Percentiles rank a stretch among this genome's conserved stretches.
These are phyloP conservation scores for Sipha flava DNA, from an alignment of 1,140 invertebrate genomes.

Conservation along the genomic window DNA sequence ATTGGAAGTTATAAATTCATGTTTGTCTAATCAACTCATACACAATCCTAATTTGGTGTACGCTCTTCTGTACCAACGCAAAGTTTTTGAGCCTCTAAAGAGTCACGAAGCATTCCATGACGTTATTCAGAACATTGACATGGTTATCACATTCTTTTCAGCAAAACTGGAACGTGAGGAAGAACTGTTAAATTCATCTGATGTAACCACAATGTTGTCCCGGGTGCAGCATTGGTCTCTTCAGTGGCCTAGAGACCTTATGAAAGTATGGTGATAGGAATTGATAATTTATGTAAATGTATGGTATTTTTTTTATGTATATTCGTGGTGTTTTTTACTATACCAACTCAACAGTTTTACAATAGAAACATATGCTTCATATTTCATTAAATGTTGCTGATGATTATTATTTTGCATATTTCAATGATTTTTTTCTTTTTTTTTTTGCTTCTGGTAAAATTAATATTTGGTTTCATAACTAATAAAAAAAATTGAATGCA, in stretches of 20 bases:
- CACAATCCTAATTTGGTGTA: conserved; percentile 94
- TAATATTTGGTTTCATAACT: no score
- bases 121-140: conserved; percentile 92
- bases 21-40: conserved; percentile 73
- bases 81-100: conserved; percentile 80
- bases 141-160: conserved; percentile 82
- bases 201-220: conserved; percentile 74
- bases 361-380: no score
- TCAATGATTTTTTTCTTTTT: no score
- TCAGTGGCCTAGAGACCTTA: conserved; percentile 82
- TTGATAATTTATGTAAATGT: no score
- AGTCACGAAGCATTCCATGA: conserved; percentile 87
- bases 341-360: no score
- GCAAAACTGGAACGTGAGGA: conserved; percentile 60
- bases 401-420: no score
- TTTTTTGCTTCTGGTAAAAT: no score
- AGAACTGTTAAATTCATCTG: conserved; percentile 52
- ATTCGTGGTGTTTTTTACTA: no score
- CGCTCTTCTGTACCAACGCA: conserved; percentile 85
- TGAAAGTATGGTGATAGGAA: conserved; percentile 64
- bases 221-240: conserved; percentile 77
- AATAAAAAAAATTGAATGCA: no score
- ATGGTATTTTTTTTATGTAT: no score
- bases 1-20: conserved; percentile 92
- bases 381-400: no score